Evolutionary conservation across 2,113 vertebrate species (phyloP), one percentile per base, ranked within the genome.

Genomic region (Oreotrochilus melanogaster): DNA sequence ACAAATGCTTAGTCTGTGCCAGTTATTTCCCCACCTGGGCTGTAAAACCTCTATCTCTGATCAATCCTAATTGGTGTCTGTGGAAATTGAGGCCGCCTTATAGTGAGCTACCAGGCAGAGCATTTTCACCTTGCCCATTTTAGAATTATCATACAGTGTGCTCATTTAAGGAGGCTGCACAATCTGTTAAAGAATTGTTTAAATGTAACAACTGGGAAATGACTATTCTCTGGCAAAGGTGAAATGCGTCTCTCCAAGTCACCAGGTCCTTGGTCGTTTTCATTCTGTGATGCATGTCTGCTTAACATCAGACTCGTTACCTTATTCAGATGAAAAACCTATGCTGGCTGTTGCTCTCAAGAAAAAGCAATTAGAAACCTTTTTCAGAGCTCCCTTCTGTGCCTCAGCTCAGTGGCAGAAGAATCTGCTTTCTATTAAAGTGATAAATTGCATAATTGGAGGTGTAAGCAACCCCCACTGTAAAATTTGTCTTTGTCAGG

Each of bases 361-460:
- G 79, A 86, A 91, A 75, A 62, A 70, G 33, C 67, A 64, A 83
- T 88, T 92, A 92, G 35, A 43, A 94, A 43, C 30, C 42, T 45
- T 87, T 57, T 60, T 64, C 72, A 80, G 62, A 89, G 11, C 92
- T 93, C 81, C 81, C 76, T 90, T 92, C 71, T 86, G 87, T 92
- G 81, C 80, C 65, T 94, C 73, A 73, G 53, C 66, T 92, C 85
- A 70, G 91, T 81, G 69, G 54, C 93, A 96, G 70, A 80, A 90
- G 83, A 88, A 93, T 91, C 80, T 93, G 86, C 78, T 95, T 96
- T 80, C 84, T 78, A 85, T 96, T 96, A 95, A 89, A 83, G 83
- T 92, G 89, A 95, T 81, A 92, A 93, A 96, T 88, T 81, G 76
- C 71, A 60, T 88, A 90, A 96, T 82, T 96, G 82, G 47, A 94